Percentiles rank a stretch among this genome's conserved stretches.
Conservation (phyloP, 2,797 vertebrate species). For the Scomberomorus guttatus region DNA sequence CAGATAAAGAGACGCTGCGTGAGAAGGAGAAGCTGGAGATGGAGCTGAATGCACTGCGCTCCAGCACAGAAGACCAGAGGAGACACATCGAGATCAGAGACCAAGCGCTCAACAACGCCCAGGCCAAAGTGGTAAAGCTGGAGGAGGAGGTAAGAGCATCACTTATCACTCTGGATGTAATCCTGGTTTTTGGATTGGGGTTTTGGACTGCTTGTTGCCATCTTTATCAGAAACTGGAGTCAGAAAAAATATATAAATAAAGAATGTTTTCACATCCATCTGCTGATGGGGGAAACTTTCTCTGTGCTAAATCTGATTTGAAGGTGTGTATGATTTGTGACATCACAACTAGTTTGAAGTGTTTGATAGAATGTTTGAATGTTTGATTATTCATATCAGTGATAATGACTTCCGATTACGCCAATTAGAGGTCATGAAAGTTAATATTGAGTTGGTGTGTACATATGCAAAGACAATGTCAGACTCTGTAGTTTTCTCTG, state of each 20-base stretch:
- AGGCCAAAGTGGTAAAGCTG: slow-evolving; percentile 98
- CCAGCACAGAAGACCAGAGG: slow-evolving; percentile 95
- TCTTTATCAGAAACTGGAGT: background rate
- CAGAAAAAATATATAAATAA: slow-evolving; percentile 1
- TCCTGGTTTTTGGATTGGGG: background rate
- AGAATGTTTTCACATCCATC: too few relatives aligned
- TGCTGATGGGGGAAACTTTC: too few relatives aligned
- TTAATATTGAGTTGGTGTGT: too few relatives aligned
- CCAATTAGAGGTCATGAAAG: too few relatives aligned
- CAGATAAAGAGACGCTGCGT: slow-evolving; percentile 94
- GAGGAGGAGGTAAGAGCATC: slow-evolving; percentile 94
- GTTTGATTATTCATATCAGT: too few relatives aligned
- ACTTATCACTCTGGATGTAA: background rate
- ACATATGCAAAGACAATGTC: too few relatives aligned
- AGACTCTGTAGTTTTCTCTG: too few relatives aligned
- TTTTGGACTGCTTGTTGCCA: background rate
- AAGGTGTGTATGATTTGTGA: too few relatives aligned
- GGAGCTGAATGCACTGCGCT: slow-evolving; percentile 91
- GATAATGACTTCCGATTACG: too few relatives aligned
- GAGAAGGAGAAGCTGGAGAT: slow-evolving; percentile 98
- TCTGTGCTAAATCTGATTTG: too few relatives aligned
- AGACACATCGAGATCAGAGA: slow-evolving; percentile 98
- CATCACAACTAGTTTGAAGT: too few relatives aligned
- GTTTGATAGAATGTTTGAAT: too few relatives aligned
- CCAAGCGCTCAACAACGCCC: slow-evolving; percentile 97